Conservation (phyloP, 2,888 invertebrate genomes). For the Mycalesis mineus region DNA sequence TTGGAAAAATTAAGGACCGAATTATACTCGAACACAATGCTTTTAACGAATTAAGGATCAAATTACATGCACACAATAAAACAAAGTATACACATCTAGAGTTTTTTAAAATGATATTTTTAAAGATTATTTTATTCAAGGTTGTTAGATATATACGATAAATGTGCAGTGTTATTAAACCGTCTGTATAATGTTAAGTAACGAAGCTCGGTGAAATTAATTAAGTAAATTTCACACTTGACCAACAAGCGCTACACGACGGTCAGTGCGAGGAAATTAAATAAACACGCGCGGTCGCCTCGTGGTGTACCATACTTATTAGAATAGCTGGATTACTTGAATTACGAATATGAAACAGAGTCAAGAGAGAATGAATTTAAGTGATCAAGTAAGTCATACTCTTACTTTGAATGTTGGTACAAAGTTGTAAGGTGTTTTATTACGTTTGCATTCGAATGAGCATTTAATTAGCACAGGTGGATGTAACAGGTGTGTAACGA, state of each 20-base stretch:
- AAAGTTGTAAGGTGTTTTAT: neutral
- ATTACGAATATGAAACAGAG: too few relatives aligned
- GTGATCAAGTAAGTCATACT: too few relatives aligned
- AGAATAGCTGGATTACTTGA: neutral
- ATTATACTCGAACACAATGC: neutral
- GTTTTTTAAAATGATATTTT: too few relatives aligned
- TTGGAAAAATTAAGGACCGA: slow-evolving; percentile 7
- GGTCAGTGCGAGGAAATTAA: slow-evolving; percentile 62
- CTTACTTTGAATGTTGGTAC: too few relatives aligned
- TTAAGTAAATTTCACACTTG: slow-evolving; percentile 45
- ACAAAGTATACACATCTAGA: too few relatives aligned
- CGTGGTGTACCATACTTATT: slow-evolving; percentile 41
- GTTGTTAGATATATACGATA: too few relatives aligned
- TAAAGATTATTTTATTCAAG: too few relatives aligned
- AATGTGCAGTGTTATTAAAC: slow-evolving; percentile 35
- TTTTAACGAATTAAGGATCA: neutral
- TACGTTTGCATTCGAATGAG: neutral
- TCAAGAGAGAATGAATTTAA: too few relatives aligned
- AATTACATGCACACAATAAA: neutral
- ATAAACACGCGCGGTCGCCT: slow-evolving; percentile 49
- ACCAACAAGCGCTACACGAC: slow-evolving; percentile 59
- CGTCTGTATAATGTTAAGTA: slow-evolving; percentile 36
- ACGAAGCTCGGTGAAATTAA: slow-evolving; percentile 62
- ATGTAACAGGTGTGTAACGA: slow-evolving; percentile 19
- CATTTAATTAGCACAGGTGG: slow-evolving; percentile 19